These are phyloP conservation scores for Petroica traversi DNA, from an alignment of 2,113 vertebrate genomes.

Conservation along the genomic window DNA sequence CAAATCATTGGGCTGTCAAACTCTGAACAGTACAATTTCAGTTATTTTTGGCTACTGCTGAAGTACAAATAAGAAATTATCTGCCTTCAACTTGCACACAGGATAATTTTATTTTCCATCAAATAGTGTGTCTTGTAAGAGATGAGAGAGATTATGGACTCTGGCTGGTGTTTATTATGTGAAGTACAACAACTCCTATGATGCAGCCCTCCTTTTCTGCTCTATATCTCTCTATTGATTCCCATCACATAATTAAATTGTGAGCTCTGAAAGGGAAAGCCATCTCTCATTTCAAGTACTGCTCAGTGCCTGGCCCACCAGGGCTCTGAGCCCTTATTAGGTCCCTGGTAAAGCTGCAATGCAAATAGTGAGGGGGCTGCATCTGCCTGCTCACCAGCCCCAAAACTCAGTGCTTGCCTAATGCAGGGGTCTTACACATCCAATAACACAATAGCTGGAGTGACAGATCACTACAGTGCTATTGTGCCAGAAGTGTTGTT, in stretches of 20 bases:
- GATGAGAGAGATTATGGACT: not conserved
- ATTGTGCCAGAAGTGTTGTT: slow-evolving; percentile 25
- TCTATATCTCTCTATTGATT: not conserved
- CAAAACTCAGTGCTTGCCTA: not conserved
- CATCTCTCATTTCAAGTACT: slow-evolving; percentile 36
- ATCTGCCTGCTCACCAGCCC: not conserved
- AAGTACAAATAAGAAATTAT: not conserved
- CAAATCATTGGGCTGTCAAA: not conserved
- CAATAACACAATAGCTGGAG: not conserved
- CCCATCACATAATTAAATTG: slow-evolving; percentile 48
- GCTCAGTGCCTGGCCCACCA: not conserved
- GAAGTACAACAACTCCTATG: not conserved
- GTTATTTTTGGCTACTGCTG: not conserved
- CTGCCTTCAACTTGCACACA: not conserved
- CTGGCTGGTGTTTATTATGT: not conserved
- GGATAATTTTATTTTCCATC: not conserved
- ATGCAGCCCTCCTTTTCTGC: not conserved
- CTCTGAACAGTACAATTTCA: not conserved
- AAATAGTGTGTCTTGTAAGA: not conserved
- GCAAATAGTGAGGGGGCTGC: not conserved
- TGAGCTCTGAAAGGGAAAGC: slow-evolving; percentile 17
- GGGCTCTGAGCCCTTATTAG: not conserved
- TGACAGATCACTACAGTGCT: slow-evolving; percentile 8
- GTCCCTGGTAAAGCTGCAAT: not conserved
- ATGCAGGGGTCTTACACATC: not conserved